Base-by-base conservation (phyloP, 2,888 invertebrate species). In the Apotomis capreana region DNA sequence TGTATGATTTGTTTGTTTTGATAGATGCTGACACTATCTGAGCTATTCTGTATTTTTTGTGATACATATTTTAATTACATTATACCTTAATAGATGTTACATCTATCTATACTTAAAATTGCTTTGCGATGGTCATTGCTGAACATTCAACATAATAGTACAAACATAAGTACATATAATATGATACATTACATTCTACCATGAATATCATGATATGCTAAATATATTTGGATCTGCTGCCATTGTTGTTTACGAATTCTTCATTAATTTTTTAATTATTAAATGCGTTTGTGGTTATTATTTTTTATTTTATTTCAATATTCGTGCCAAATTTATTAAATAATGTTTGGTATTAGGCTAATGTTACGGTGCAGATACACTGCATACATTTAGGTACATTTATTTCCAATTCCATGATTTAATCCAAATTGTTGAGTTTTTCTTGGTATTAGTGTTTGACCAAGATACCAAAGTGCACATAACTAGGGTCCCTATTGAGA, bases 291-390 rank as follows among this genome's bases (percentile, higher is more conserved):
- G 55, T 15, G 13, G 26, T 46, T 37, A 15, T 68, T 67, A 49
- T 58, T 69, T 61, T 55, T 60, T 54, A 61, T 69, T 65, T 57
- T 36, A n/a, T 46, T 69, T 69, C 10, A 13, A 10, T 40, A 65
- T 46, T 46, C 5, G 69, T 69, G 62, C 69, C 69, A 64, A 64
- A 62, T 69, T 61, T 36, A 62, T 69, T 62, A 36, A 55, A 51
- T 69, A 61, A 55, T 44, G 54, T n/a, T 12, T 51, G 36, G 12
- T 51, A 46, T 61, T 61, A 55, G 55, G 54, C 15, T 62, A 12
- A 49, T 51, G 13, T 10, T 15, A 61, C 55, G 55, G 46, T 61
- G 68, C 61, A 44, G 62, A 26, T 9, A 51, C n/a, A 1, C 26
- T 26, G 6, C 51, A 52, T 15, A 6, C 37, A 57, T 8, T 3